Percentiles rank a stretch among this genome's conserved stretches.
Conservation (phyloP, 2,113 vertebrate species). For the Mus pahari region DNA sequence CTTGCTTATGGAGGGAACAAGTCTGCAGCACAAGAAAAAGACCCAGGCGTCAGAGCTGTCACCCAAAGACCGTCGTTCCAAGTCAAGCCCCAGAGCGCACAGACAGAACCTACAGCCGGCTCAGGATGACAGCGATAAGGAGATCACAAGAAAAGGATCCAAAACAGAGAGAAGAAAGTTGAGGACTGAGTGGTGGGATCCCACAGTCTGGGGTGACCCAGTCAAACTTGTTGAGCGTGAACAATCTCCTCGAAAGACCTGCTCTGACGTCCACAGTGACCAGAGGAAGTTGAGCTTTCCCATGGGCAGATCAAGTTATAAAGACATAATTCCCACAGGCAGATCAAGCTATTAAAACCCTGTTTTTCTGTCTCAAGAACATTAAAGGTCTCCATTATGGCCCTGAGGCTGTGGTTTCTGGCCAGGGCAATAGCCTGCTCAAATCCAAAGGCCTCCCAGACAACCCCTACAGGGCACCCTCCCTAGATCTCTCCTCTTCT, state of each 20-base stretch:
- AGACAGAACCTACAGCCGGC: background rate
- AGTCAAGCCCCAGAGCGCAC: background rate
- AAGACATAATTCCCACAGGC: too few species aligned
- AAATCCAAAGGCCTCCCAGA: background rate
- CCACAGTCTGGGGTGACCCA: background rate
- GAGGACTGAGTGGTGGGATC: background rate
- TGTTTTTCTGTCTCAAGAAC: background rate
- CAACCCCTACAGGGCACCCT: background rate
- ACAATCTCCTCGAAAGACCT: background rate
- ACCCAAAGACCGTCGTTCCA: background rate
- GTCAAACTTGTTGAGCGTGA: background rate
- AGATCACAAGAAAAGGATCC: background rate
- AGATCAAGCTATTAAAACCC: too few species aligned
- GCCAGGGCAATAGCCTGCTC: background rate
- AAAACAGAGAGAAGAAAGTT: background rate
- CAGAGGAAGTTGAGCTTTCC: background rate
- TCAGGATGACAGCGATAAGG: background rate
- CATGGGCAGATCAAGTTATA: background rate
- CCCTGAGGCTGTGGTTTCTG: background rate
- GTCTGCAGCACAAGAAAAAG: background rate
- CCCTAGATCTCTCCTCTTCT: background rate
- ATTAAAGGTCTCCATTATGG: background rate
- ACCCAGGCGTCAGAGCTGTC: background rate
- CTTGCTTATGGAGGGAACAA: too few species aligned
- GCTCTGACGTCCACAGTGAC: background rate